Percentiles rank a stretch among this genome's conserved stretches.
Conservation (phyloP, 2,888 invertebrate genomes). For the Noctua janthe region DNA sequence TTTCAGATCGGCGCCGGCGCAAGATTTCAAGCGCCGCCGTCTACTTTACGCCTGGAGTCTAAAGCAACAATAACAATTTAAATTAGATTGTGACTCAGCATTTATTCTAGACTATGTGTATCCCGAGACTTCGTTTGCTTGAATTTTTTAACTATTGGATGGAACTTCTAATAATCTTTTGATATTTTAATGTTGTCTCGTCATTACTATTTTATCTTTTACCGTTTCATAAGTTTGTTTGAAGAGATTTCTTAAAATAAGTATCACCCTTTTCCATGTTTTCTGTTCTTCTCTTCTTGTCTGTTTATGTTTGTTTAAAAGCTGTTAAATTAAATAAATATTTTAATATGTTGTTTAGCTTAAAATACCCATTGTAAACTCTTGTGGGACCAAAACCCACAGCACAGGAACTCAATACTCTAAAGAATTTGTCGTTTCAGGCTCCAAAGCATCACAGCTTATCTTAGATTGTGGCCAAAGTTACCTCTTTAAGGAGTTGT, state of each 20-base stretch:
- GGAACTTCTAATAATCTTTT: background rate
- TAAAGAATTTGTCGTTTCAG: background rate
- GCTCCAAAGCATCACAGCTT: background rate
- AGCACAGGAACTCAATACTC: background rate
- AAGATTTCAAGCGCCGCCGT: slow-evolving; percentile 40
- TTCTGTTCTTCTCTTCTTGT: background rate
- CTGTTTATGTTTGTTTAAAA: background rate
- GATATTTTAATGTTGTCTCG: background rate
- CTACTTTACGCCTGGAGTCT: slow-evolving; percentile 46
- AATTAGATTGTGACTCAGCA: slow-evolving; percentile 50
- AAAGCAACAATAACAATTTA: slow-evolving; percentile 50
- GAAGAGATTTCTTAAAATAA: background rate
- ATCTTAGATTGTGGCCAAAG: background rate
- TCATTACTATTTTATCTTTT: background rate
- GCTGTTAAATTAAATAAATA: background rate
- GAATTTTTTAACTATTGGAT: background rate
- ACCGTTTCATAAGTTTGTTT: background rate
- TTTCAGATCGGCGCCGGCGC: slow-evolving; percentile 48
- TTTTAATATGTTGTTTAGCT: background rate
- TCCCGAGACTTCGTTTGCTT: background rate
- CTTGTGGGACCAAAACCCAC: background rate
- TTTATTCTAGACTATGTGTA: slow-evolving; percentile 32
- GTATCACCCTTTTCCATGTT: background rate
- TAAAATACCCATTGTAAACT: background rate
- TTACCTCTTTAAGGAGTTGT: background rate